Evolutionary conservation across 2,113 vertebrate species (phyloP).

Genomic region (Varanus salvator): DNA sequence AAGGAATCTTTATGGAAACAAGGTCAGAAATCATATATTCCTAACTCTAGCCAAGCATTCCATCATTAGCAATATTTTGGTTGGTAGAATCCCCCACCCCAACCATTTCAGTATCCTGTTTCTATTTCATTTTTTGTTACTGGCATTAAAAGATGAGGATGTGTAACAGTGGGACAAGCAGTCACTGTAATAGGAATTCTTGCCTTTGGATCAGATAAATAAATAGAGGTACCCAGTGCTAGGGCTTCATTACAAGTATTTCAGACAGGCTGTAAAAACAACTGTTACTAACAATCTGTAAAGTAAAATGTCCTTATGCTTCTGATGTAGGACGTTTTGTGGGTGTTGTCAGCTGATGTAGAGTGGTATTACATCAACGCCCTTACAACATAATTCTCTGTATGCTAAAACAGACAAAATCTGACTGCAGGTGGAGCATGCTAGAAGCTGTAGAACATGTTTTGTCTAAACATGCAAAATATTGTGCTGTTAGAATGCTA

Average conservation of each 20-base stretch:
- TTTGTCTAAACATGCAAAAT: no score
- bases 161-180: conserved; percentile 14
- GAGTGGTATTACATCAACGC: not conserved
- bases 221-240: not conserved
- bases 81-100: conserved; percentile 38
- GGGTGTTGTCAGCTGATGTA: not conserved
- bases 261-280: conserved; percentile 29
- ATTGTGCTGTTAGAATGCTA: not conserved
- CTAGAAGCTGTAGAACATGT: no score
- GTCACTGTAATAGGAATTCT: not conserved
- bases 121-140: not conserved
- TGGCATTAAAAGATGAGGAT: conserved; percentile 9
- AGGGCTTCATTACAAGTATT: not conserved
- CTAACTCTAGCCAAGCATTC: conserved; percentile 53
- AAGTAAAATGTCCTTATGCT: not conserved
- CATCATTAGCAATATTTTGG: conserved; percentile 54
- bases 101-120: conserved; percentile 20
- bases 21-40: conserved; percentile 64
- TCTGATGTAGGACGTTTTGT: not conserved
- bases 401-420: no score
- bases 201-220: conserved; percentile 24
- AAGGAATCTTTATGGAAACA: conserved; percentile 76
- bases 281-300: not conserved
- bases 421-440: no score
- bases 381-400: no score